These are phyloP conservation scores for Coregonus suidteri DNA, from an alignment of 2,797 vertebrate genomes.

Conservation along the genomic window DNA sequence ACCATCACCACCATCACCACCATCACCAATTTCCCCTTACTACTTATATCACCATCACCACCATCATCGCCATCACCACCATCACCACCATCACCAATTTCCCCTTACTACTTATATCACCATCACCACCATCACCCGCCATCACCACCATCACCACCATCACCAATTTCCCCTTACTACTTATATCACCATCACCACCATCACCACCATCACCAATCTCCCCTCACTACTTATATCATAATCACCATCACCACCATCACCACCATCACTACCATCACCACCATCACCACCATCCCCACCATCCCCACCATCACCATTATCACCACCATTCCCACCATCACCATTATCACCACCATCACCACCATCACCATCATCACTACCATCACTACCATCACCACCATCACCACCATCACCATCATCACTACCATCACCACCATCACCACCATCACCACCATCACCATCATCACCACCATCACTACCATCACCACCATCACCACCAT, in stretches of 20 bases:
- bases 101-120: too few relatives aligned
- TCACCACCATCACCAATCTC: too few relatives aligned
- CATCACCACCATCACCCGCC: too few relatives aligned
- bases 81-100: too few relatives aligned
- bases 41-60: accelerated
- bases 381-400: too few relatives aligned
- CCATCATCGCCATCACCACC: too few relatives aligned
- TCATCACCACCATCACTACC: accelerated
- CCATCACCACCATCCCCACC: accelerated
- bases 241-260: accelerated
- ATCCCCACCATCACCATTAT: accelerated
- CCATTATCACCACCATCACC: accelerated
- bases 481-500: accelerated
- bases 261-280: accelerated
- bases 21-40: too few relatives aligned
- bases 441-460: too few relatives aligned
- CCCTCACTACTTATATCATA: accelerated
- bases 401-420: too few relatives aligned
- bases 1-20: too few relatives aligned
- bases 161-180: too few relatives aligned
- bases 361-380: accelerated
- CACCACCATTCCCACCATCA: accelerated
- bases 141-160: too few relatives aligned
- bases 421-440: accelerated
- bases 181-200: accelerated